Base-by-base conservation (phyloP, 2,888 invertebrate genomes). In the Thecocarcelia acutangulata region DNA sequence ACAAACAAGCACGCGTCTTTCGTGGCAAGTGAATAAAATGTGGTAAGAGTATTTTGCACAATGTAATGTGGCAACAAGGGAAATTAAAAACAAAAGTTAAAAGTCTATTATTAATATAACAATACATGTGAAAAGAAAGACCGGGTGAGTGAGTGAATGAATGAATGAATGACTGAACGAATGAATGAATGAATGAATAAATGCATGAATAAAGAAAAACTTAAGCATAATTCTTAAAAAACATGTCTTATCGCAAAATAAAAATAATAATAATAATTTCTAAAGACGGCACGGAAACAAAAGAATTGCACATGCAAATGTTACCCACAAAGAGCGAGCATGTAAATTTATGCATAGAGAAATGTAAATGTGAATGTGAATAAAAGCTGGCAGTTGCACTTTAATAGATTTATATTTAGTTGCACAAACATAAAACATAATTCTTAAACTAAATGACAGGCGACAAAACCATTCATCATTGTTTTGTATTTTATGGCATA, bases 381-480 rank as follows among this genome's bases (percentile, higher is more conserved):
- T 54, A 24, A 11, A 40, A 33, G 50, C 48, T 58, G 50, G 48
- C 64, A 69, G 61, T 68, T 61, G 61, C 58, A 73, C 52, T 63
- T 72, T 42, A 50, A 52, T 54, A 44, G 42, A 58, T 50, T 33
- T 21, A 17, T 64, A 48, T 56, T 28, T 64, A 42, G 40, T 64
- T 48, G 54, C 33, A 73, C 44, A 74, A 78, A 78, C 17, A 76
- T 70, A 69, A 78, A 72, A 58, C 80, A 83, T 83, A 83, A 83
- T 78, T 83, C 80, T 70, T 77, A 83, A 83, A 72, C 79, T 85
- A 88, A 77, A 85, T 88, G 88, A 88, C 88, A 88, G 88, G 86
- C 89, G 89, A 87, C 89, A 89, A 87, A 87, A 86, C 84, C 89
- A 88, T 89, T 87, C 87, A 88, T 88, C 89, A 87, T 74, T 77